phyloP scores from a whole-genome alignment of 1,140 invertebrate species.

The Aphelenchoides fujianensis region DNA sequence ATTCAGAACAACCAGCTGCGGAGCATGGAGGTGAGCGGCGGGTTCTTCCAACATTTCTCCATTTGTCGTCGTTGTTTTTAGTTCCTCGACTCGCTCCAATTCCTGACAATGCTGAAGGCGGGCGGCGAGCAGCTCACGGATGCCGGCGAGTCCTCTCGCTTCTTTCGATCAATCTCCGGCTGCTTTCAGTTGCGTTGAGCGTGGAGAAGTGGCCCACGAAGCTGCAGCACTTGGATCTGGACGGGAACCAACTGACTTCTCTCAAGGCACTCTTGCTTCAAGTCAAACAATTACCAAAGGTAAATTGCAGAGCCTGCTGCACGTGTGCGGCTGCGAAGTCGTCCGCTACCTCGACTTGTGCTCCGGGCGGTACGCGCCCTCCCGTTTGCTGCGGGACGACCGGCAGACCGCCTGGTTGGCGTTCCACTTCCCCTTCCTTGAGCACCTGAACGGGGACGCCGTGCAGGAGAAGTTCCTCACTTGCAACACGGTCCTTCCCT shows the following conservation, averaged over 20 bases:
- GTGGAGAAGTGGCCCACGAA: slow-evolving; percentile 43
- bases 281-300: too few species aligned
- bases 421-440: slow-evolving; percentile 49
- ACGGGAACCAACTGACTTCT: slow-evolving; percentile 33
- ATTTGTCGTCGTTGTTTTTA: slow-evolving; percentile 2
- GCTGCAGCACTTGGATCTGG: slow-evolving; percentile 45
- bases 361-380: slow-evolving; percentile 4
- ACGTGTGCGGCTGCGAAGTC: slow-evolving; percentile 25
- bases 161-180: slow-evolving; percentile 5
- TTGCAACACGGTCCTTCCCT: slow-evolving; percentile 41
- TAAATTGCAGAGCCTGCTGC: slow-evolving; percentile 30
- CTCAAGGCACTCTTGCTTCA: slow-evolving; percentile 47
- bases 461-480: slow-evolving; percentile 37
- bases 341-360: slow-evolving; percentile 33
- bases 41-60: background rate
- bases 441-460: slow-evolving; percentile 39
- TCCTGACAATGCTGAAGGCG: slow-evolving; percentile 35
- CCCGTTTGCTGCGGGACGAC: slow-evolving; percentile 27
- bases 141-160: slow-evolving; percentile 27
- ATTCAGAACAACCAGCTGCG: slow-evolving; percentile 39
- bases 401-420: slow-evolving; percentile 45
- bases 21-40: slow-evolving; percentile 28
- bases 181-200: slow-evolving; percentile 35
- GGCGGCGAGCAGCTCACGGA: slow-evolving; percentile 48
- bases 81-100: slow-evolving; percentile 36